Percentiles rank a stretch among this genome's conserved stretches.
phyloP scores from a whole-genome alignment of 1,140 invertebrate genomes.

The Drosophila murphyi region DNA sequence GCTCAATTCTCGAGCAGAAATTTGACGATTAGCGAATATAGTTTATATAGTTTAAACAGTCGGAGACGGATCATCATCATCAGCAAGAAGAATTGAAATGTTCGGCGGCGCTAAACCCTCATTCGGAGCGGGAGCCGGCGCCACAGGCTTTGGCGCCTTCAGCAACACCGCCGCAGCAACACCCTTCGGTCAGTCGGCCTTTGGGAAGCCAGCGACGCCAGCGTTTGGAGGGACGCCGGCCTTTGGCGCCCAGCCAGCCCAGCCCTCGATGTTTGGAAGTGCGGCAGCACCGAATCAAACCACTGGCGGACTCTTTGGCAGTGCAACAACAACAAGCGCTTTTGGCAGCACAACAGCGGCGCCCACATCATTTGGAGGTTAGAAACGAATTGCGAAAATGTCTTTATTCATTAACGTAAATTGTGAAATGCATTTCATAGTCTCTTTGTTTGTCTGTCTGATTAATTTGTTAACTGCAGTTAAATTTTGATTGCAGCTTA shows the following conservation, averaged over 20 bases:
- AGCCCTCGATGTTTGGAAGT: conserved; percentile 84
- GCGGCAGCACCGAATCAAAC: conserved; percentile 81
- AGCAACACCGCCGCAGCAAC: conserved; percentile 65
- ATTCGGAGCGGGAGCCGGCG: conserved; percentile 71
- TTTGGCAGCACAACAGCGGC: conserved; percentile 85
- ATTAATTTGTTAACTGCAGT: neutral
- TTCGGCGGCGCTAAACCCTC: conserved; percentile 80
- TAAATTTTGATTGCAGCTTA: no score
- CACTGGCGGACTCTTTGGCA: conserved; percentile 85
- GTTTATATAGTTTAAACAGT: conserved; percentile 10
- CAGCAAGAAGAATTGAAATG: conserved; percentile 47
- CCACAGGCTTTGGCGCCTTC: conserved; percentile 73
- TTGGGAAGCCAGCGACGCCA: conserved; percentile 82
- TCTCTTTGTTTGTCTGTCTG: neutral
- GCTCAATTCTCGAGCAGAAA: conserved; percentile 9
- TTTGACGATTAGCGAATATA: conserved; percentile 21
- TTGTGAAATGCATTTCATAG: neutral
- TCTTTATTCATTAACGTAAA: neutral
- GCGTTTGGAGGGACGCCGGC: conserved; percentile 76
- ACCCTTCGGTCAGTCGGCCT: conserved; percentile 74
- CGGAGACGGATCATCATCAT: neutral
- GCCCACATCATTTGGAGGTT: conserved; percentile 85
- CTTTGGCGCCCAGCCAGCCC: conserved; percentile 77
- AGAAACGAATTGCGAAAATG: conserved; percentile 49
- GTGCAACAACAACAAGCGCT: conserved; percentile 75